Conservation (phyloP, 2,888 invertebrate species). For the Reticulitermes lucifugus region DNA sequence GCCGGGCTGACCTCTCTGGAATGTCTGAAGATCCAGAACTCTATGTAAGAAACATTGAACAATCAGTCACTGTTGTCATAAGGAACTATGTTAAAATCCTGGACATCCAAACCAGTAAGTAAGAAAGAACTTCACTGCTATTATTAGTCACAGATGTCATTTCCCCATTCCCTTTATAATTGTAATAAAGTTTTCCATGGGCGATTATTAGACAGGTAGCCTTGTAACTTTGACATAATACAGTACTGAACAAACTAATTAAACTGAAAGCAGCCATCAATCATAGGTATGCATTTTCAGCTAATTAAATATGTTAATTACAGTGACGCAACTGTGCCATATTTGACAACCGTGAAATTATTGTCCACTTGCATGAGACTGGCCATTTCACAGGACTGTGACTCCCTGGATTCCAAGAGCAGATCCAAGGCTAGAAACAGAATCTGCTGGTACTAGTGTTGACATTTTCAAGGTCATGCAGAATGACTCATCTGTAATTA, state of each 20-base stretch:
- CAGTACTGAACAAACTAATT: not conserved
- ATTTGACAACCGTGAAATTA: slow-evolving; percentile 19
- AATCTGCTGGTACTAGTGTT: not conserved
- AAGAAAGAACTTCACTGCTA: slow-evolving; percentile 27
- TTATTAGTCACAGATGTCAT: not conserved
- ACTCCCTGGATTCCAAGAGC: not conserved
- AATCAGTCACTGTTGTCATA: slow-evolving; percentile 85
- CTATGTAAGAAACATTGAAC: slow-evolving; percentile 86
- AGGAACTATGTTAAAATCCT: slow-evolving; percentile 76
- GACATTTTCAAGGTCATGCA: slow-evolving; percentile 31
- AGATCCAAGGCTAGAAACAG: slow-evolving; percentile 19
- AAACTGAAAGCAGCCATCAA: not conserved
- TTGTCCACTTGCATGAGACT: not conserved
- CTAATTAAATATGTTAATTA: not conserved
- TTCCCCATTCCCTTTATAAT: not conserved
- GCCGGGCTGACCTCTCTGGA: slow-evolving; percentile 80
- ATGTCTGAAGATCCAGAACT: slow-evolving; percentile 83
- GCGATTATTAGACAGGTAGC: not conserved
- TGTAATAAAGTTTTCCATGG: not conserved
- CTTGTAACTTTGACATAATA: not conserved
- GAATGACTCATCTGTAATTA: slow-evolving; percentile 22
- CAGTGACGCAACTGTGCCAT: not conserved
- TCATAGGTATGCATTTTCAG: not conserved
- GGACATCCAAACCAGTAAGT: slow-evolving; percentile 67
- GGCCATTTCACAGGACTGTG: slow-evolving; percentile 17